These are phyloP conservation scores for Ormia ochracea DNA, from an alignment of 2,888 invertebrate genomes.

Conservation along the genomic window DNA sequence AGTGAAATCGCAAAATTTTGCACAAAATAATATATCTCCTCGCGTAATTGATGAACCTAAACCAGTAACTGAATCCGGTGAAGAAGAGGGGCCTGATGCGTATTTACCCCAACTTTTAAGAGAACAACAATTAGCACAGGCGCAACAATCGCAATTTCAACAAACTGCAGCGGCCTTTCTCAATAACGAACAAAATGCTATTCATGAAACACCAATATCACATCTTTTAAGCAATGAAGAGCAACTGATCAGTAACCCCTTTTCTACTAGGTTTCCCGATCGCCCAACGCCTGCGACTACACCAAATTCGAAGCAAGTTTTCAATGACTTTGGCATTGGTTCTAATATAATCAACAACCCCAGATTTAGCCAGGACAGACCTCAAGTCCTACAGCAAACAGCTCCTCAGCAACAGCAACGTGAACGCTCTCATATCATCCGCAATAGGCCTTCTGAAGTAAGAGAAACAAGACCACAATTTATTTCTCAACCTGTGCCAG, in stretches of 20 bases:
- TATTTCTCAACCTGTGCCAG: slow-evolving; percentile 71
- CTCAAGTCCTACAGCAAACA: slow-evolving; percentile 70
- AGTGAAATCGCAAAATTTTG: slow-evolving; percentile 77
- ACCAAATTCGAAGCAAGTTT: slow-evolving; percentile 66
- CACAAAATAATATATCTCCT: slow-evolving; percentile 77
- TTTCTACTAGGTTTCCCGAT: slow-evolving; percentile 72
- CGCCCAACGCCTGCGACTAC: slow-evolving; percentile 67
- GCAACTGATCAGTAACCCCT: slow-evolving; percentile 66
- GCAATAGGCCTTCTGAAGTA: slow-evolving; percentile 69
- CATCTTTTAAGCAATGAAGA: slow-evolving; percentile 68
- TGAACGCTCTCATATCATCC: slow-evolving; percentile 77
- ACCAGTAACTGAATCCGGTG: slow-evolving; percentile 83
- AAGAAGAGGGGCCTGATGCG: slow-evolving; percentile 80
- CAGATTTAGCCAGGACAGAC: slow-evolving; percentile 72
- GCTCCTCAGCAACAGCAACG: slow-evolving; percentile 75
- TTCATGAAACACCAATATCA: slow-evolving; percentile 76
- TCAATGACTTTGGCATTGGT: slow-evolving; percentile 73
- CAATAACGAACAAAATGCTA: slow-evolving; percentile 69
- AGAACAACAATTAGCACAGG: slow-evolving; percentile 73
- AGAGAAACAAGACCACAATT: slow-evolving; percentile 74
- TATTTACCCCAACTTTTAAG: slow-evolving; percentile 78
- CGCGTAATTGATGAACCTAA: slow-evolving; percentile 77
- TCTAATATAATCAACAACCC: slow-evolving; percentile 69
- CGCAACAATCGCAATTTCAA: slow-evolving; percentile 75
- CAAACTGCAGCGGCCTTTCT: slow-evolving; percentile 72